A percentile compares a stretch with the other conserved stretches of the same genome.
These are phyloP conservation scores for Platichthys flesus DNA, from an alignment of 2,113 vertebrate genomes.

Conservation along the genomic window DNA sequence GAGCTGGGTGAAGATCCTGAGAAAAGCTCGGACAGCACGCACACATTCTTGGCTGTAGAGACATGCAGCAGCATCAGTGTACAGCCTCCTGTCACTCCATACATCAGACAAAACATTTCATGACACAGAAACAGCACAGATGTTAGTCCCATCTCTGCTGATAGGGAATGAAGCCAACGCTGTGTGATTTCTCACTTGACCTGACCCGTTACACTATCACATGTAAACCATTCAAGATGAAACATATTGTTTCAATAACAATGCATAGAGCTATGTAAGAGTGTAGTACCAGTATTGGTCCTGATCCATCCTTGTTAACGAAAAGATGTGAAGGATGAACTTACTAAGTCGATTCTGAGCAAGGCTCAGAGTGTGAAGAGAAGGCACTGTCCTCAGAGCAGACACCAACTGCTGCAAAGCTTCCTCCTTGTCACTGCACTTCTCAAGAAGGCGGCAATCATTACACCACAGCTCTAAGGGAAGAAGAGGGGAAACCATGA, in stretches of 20 bases:
- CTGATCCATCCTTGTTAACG: too few relatives aligned
- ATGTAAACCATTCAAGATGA: too few relatives aligned
- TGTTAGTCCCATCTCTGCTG: not conserved
- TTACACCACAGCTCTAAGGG: conserved; percentile 86
- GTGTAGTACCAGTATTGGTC: too few relatives aligned
- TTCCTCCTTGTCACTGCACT: conserved; percentile 75
- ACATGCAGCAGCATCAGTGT: not conserved
- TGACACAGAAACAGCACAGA: not conserved
- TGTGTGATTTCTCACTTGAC: not conserved
- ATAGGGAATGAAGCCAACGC: not conserved
- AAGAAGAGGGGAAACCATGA: conserved; percentile 3
- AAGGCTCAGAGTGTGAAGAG: conserved; percentile 87
- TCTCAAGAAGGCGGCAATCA: conserved; percentile 93
- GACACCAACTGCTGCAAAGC: conserved; percentile 85
- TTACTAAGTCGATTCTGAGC: conserved; percentile 91
- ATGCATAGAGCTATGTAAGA: not conserved
- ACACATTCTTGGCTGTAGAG: conserved; percentile 84
- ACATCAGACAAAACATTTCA: not conserved
- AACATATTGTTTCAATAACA: not conserved
- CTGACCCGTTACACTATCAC: too few relatives aligned
- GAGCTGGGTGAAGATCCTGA: conserved; percentile 84
- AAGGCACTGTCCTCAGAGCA: conserved; percentile 83
- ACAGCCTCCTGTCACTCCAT: not conserved
- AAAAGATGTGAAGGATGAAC: not conserved
- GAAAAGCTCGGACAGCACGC: conserved; percentile 88